Evolutionary conservation across 2,113 vertebrate species (phyloP), one percentile per base, ranked within the genome.

Genomic region (Notarius quadriscutis): DNA sequence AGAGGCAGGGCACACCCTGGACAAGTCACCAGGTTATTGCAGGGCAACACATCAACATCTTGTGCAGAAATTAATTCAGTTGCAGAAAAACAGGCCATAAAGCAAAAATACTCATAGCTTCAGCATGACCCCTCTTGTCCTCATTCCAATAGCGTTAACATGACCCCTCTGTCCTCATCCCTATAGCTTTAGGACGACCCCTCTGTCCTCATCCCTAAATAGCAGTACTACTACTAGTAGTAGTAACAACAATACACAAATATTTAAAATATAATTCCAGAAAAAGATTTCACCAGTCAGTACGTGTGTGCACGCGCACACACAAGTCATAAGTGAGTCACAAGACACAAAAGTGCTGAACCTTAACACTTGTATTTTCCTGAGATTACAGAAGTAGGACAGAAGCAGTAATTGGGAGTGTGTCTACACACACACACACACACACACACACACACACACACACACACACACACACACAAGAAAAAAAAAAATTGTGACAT

Each of bases 351-450:
- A 81, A 74, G 20, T 81, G 65, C 79, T 74, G 65, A 81, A 67
- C 81, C 55, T 10, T 30, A 27, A 62, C 20, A 48, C 58, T 86
- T 75, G 34, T 30, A 10, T 65, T 75, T 60, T 51, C 15, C 79
- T 1, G n/a, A n/a, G 30, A 85, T 85, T 51, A 74, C 84, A 77
- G 25, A 77, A 85, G 83, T 72, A 58, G 53, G 65, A 41, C 69
- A 67, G 14, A 86, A 80, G 88, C n/a, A 41, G 78, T 63, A 63
- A 48, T 57, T 83, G 25, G 6, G 25, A 79, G 25, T 2, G 51
- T 18, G 7, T 17, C 1, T 3, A 57, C 14, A 79, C 14, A 11
- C 2, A 41, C 18, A 27, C 0, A 12, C 69, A 50, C 41, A 84
- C 67, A 67, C n/a, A 25, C n/a, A 57, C 10, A 27, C 27, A 57